Evolutionary conservation across 2,888 invertebrate species (phyloP), one percentile per base, ranked within the genome.

Genomic region (Netelia fuscicornis): DNA sequence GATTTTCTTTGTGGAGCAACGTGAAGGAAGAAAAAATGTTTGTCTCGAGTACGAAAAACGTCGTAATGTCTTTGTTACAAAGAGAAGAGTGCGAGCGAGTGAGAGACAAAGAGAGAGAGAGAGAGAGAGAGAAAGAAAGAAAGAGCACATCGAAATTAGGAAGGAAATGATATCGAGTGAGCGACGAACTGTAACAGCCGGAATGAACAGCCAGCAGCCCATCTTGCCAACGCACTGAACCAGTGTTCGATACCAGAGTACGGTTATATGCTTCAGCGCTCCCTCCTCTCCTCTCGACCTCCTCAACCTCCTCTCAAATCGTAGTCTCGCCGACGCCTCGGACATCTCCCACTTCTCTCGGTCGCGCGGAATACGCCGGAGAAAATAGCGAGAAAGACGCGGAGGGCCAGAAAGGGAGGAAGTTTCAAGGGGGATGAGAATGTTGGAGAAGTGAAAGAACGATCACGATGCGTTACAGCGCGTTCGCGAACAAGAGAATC

Each of bases 221-320:
- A 89, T 90, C 88, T 89, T 89, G 88, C 87, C 90, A 91, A 89
- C 88, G 89, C 89, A 92, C 92, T 92, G 92, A 91, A 91, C 90
- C 90, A 84, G 88, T 90, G 90, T 92, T 92, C 92, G 91, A 92
- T 92, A 92, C 89, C 90, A 87, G 90, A 89, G 92, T 91, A 92
- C 90, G 90, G 91, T 92, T 92, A 92, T 92, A 92, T 92, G 88
- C 90, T 87, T 86, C 89, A 37, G 37, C 90, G 91, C 90, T 88
- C 89, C 90, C 86, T 62, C 54, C n/a, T 58, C 71, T 58, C 30
- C 68, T 52, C 52, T 25, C 54, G 37, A 37, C 37, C 37, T 37
- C 17, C 58, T 44, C 81, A 58, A 64, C 77, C 64, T 81, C 78
- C 76, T 74, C 79, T 81, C 87, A 71, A 81, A 84, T 75, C 64